These are phyloP conservation scores for Slavum lentiscoides DNA, from an alignment of 2,888 invertebrate species.

Conservation along the genomic window DNA sequence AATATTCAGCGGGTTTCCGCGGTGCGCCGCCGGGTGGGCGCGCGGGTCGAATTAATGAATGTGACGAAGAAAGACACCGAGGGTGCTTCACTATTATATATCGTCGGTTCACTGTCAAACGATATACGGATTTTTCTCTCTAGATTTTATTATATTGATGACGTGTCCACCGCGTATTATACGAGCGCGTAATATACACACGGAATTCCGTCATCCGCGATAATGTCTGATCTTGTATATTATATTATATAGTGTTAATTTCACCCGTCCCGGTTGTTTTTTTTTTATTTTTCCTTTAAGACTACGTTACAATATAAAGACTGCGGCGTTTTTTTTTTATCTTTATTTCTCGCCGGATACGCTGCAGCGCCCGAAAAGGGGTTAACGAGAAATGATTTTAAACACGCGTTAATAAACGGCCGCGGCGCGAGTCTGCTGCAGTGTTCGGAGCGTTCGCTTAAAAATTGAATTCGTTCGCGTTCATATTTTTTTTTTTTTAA, in stretches of 20 bases:
- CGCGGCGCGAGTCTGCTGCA: too few species aligned
- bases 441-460: too few species aligned
- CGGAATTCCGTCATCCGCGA: not conserved
- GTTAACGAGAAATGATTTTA: too few species aligned
- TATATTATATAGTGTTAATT: conserved; percentile 42
- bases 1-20: conserved; percentile 47
- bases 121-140: conserved; percentile 35
- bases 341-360: too few species aligned
- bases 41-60: conserved; percentile 40
- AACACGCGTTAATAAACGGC: too few species aligned
- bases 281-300: too few species aligned
- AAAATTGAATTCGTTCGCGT: too few species aligned
- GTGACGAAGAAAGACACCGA: conserved; percentile 13
- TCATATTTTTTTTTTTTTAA: too few species aligned
- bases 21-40: not conserved
- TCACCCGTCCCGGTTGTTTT: too few species aligned
- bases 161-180: not conserved
- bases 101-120: conserved; percentile 39
- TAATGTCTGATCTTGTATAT: conserved; percentile 23
- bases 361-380: too few species aligned
- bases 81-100: conserved; percentile 46
- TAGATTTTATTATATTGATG: conserved; percentile 22
- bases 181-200: not conserved
- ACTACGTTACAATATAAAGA: too few species aligned
- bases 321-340: too few species aligned